Percentiles rank a stretch among this genome's conserved stretches.
These are phyloP conservation scores for Gallinago undulata DNA, from an alignment of 2,113 vertebrate genomes.

Conservation along the genomic window DNA sequence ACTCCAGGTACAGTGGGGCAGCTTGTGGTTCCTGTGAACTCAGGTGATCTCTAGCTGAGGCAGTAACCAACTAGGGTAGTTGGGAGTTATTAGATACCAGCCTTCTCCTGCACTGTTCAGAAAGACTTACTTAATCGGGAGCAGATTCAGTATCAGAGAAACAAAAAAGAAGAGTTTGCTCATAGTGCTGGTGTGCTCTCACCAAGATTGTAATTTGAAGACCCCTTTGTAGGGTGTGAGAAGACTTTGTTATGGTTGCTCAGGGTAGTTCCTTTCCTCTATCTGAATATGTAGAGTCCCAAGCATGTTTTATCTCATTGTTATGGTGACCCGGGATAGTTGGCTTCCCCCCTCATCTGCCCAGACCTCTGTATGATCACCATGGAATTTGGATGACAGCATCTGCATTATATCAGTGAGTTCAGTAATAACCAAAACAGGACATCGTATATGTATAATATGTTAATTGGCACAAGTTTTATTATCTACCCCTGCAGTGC, in stretches of 20 bases:
- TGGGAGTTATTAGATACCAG: background rate
- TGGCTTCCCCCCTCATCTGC: background rate
- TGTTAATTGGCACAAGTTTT: background rate
- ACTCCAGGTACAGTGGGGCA: background rate
- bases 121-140: background rate
- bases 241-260: background rate
- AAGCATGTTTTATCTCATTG: background rate
- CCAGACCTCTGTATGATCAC: background rate
- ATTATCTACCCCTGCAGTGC: background rate
- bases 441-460: background rate
- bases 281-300: background rate
- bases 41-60: background rate
- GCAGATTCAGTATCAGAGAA: background rate
- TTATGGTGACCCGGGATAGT: background rate
- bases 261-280: no score
- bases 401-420: background rate
- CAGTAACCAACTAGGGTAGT: background rate
- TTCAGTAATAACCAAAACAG: background rate
- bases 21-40: background rate
- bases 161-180: background rate
- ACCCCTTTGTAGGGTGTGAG: fast-evolving
- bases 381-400: background rate
- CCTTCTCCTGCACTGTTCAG: background rate
- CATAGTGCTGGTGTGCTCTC: background rate
- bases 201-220: background rate